phyloP scores from a whole-genome alignment of 1,140 invertebrate species.

The Meloidogyne chitwoodi region DNA sequence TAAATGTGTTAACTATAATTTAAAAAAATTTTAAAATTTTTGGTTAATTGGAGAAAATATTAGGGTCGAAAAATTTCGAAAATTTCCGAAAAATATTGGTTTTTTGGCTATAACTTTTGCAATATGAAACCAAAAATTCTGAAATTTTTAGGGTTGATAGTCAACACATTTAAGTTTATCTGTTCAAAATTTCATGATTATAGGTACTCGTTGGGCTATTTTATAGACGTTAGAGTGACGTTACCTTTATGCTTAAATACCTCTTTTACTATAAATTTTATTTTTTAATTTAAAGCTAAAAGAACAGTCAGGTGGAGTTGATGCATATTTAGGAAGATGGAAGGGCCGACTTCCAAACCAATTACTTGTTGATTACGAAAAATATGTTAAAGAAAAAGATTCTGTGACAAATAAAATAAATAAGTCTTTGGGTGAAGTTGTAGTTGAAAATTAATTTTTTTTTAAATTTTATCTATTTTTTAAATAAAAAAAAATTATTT shows the following conservation, averaged over 20 bases:
- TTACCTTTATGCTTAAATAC: too few species aligned
- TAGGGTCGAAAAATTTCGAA: neutral
- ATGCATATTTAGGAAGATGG: conserved; percentile 2
- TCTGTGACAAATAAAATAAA: neutral
- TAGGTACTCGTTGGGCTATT: neutral
- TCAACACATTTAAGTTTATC: neutral
- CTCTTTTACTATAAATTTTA: too few species aligned
- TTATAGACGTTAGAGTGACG: neutral
- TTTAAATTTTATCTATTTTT: too few species aligned
- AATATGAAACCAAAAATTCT: neutral
- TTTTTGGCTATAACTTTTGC: neutral
- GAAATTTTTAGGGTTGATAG: neutral
- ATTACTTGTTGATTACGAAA: conserved; percentile 8
- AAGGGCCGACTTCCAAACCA: conserved; percentile 13
- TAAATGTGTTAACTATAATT: neutral
- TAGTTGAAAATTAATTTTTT: too few species aligned
- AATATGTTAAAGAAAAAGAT: conserved; percentile 7
- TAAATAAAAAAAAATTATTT: too few species aligned
- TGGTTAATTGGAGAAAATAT: neutral
- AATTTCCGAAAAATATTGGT: neutral
- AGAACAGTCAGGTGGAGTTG: neutral
- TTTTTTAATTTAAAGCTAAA: conserved; percentile 1
- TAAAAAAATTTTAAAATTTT: neutral
- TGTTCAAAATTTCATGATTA: neutral
- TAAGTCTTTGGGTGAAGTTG: too few species aligned